Evolutionary conservation across 2,888 invertebrate species (phyloP).

Genomic region (Campoletis raptor): DNA sequence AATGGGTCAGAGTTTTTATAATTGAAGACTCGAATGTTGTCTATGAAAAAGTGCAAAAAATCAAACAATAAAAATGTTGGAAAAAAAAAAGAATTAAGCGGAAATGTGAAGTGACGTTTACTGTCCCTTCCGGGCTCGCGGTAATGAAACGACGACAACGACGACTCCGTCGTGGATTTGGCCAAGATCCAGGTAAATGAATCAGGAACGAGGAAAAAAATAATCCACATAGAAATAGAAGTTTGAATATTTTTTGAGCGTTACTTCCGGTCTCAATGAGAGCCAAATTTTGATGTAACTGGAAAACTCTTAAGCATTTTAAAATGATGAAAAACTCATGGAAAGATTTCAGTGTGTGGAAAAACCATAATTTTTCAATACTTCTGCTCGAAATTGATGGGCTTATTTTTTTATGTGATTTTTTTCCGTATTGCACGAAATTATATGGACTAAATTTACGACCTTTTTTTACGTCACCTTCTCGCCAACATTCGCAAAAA

Average conservation of each 20-base stretch:
- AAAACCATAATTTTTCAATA: background rate
- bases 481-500: background rate
- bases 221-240: constrained; percentile 70
- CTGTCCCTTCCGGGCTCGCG: constrained; percentile 66
- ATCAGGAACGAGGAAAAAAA: constrained; percentile 76
- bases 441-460: background rate
- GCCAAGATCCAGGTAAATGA: constrained; percentile 79
- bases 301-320: background rate
- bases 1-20: too few relatives aligned
- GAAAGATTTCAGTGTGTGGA: background rate
- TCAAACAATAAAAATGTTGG: constrained; percentile 1
- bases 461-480: constrained; percentile 1
- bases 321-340: background rate
- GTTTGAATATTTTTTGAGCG: constrained; percentile 7
- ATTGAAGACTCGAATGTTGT: background rate
- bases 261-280: background rate
- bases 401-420: background rate
- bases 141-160: constrained; percentile 69
- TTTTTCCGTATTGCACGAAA: background rate
- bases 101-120: constrained; percentile 52
- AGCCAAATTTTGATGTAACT: background rate
- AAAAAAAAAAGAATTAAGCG: constrained; percentile 2
- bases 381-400: background rate
- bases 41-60: background rate
- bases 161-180: constrained; percentile 72